Base-by-base conservation (phyloP, 1,140 invertebrate genomes). In the Scylla paramamosain region DNA sequence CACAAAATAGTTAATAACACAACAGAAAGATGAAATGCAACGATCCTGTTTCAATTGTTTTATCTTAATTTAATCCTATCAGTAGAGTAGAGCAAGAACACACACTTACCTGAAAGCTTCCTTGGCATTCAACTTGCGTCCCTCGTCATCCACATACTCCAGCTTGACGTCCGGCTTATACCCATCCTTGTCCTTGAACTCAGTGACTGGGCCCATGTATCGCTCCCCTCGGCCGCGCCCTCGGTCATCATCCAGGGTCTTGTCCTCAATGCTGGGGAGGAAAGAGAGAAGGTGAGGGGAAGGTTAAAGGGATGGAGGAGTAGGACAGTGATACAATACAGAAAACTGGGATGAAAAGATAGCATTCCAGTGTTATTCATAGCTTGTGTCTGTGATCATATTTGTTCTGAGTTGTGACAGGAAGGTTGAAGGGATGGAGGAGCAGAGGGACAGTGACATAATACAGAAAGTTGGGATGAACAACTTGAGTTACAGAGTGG, bases 121-220 rank as follows among this genome's bases (percentile, higher is more conserved):
- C 97, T 99, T 99, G 45, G 98, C 98, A 96, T 98, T 98, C 92
- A 99, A 97, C 93, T 98, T 97, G 91, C 98, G 97, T 3, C 99
- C 99, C 97, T 98, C 98, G 96, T 99, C 99, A 97, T 99, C 99
- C 94, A 99, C 99, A 96, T 99, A 99, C 96, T 99, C 99, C 96
- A 99, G 97, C 97, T 99, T 99, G 12, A 99, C 98, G 97, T 99
- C 99, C 0, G 99, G 99, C 96, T 98, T 99, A 97, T 99, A 99
- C 90, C 97, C 97, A 48, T 98, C 98, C 97, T 99, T 99, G 96
- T 99, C 99, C 96, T 98, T 98, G 97, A 99, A 99, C 52, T 99
- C 99, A 77, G 98, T 98, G 20, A 98, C 98, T 20, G 99, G 99
- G 0, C 99, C 99, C 93, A 97, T 97, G 97, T 99, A 98, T 94